Evolutionary conservation across 2,797 vertebrate genomes (phyloP).

Genomic region (Falco biarmicus): DNA sequence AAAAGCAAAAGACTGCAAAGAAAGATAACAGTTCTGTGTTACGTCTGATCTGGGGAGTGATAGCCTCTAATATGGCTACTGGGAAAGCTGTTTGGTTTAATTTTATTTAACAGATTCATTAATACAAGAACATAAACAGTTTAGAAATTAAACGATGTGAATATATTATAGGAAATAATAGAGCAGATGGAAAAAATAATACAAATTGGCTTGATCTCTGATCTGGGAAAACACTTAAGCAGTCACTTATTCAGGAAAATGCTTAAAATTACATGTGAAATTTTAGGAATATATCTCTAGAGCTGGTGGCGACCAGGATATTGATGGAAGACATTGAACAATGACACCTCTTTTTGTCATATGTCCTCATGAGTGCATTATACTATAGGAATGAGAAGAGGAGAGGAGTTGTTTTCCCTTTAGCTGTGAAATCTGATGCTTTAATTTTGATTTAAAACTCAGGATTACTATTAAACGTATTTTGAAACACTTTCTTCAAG

Average conservation of each 20-base stretch:
- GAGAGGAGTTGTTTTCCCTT: not conserved
- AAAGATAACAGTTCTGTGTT: not conserved
- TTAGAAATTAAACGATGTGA: slow-evolving; percentile 7
- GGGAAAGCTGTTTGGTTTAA: slow-evolving; percentile 4
- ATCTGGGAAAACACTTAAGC: not conserved
- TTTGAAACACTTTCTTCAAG: not conserved
- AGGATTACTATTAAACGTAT: not conserved
- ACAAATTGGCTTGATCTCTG: not conserved
- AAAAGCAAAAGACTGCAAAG: not conserved
- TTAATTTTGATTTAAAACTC: not conserved
- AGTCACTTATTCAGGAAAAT: not conserved
- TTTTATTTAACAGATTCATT: slow-evolving; percentile 37
- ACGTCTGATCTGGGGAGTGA: not conserved
- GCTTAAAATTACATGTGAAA: not conserved
- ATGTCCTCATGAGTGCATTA: not conserved
- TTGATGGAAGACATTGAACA: not conserved
- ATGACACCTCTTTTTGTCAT: not conserved
- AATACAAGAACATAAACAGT: not conserved
- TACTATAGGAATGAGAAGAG: not conserved
- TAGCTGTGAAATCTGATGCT: not conserved
- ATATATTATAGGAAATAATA: not conserved
- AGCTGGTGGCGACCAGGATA: not conserved
- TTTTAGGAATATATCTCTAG: not conserved
- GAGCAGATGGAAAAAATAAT: not conserved
- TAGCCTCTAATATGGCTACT: not conserved